These are phyloP conservation scores for Acleris cristana DNA, from an alignment of 2,888 invertebrate species.

Conservation along the genomic window DNA sequence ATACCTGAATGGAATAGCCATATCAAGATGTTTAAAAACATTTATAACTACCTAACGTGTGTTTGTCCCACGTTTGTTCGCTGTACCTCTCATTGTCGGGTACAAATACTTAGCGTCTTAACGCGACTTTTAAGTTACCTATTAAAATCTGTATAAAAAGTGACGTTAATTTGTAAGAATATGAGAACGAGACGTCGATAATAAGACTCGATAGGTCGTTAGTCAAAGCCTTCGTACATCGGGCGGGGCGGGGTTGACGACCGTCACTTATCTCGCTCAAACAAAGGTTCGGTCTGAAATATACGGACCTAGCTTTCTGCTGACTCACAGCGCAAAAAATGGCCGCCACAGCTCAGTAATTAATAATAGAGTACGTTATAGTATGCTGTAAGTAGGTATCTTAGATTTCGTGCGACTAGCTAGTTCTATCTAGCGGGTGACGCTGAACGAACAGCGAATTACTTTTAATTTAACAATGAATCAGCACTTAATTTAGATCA, in stretches of 20 bases:
- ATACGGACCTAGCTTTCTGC: conserved; percentile 64
- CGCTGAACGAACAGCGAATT: conserved; percentile 27
- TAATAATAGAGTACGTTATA: conserved; percentile 62
- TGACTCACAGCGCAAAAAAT: conserved; percentile 67
- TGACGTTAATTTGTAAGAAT: too few species aligned
- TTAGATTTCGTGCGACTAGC: conserved; percentile 21
- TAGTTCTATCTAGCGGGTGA: conserved; percentile 14
- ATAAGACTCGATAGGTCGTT: too few species aligned
- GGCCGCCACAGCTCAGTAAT: conserved; percentile 71
- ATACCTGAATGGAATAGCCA: too few species aligned
- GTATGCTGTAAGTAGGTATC: conserved; percentile 18
- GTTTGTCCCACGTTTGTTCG: too few species aligned
- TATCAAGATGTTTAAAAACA: too few species aligned
- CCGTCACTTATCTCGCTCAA: conserved; percentile 78
- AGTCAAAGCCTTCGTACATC: conserved; percentile 61
- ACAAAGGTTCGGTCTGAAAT: conserved; percentile 65
- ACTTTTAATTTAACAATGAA: conserved; percentile 29
- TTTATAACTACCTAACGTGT: too few species aligned
- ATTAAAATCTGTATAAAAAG: conserved; percentile 1
- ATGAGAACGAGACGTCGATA: background rate
- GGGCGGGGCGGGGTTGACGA: conserved; percentile 64
- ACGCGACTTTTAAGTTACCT: too few species aligned
- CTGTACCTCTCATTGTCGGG: too few species aligned
- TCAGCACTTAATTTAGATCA: conserved; percentile 32
- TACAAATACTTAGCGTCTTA: too few species aligned